Evolutionary conservation across 2,888 invertebrate genomes (phyloP), one percentile per base, ranked within the genome.

Genomic region (Agrenia bidenticulata): DNA sequence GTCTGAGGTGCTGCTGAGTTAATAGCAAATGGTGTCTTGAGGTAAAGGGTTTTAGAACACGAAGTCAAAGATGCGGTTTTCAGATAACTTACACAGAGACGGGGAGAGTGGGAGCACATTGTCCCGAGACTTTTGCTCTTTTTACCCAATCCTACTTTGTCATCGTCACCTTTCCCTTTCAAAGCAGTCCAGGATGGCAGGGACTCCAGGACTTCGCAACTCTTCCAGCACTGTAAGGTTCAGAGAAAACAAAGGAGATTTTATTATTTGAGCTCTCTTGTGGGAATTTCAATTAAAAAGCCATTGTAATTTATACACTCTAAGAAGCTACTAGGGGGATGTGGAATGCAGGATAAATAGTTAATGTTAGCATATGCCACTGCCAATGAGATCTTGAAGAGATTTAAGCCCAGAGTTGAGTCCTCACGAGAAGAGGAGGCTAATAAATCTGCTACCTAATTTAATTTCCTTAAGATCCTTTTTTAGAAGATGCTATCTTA

Each of bases 141-240:
- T 39, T 50, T 51, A 39, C 15, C 51, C 37, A 27, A 37, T 50
- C 60, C 49, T 27, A 17, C 58, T 26, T 53, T 26, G 19, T 26
- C 54, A 45, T 53, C 37, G 41, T 45, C 51, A 37, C 50, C 50
- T 49, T 2, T n/a, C 17, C 37, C 60, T 32, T 27, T 49, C 26
- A 17, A 27, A 37, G 17, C 13, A 50, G 17, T 15, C 41, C 41
- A 41, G 15, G 27, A 15, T 13, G 21, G 39, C 17, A 45, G 9
- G 9, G 24, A 86, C 80, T 88, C 87, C 71, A 88, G 84, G 75
- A 87, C 83, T 79, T 87, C 87, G 82, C 88, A 88, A 79, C 87
- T 88, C 81, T 88, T 87, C 88, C 88, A 88, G 79, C 88, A 88
- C 88, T 88, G 85, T 27, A 81, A 86, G 83, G 79, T 77, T 78